Evolutionary conservation across 2,888 invertebrate species (phyloP).

Genomic region (Zhuqinia jingwanae): DNA sequence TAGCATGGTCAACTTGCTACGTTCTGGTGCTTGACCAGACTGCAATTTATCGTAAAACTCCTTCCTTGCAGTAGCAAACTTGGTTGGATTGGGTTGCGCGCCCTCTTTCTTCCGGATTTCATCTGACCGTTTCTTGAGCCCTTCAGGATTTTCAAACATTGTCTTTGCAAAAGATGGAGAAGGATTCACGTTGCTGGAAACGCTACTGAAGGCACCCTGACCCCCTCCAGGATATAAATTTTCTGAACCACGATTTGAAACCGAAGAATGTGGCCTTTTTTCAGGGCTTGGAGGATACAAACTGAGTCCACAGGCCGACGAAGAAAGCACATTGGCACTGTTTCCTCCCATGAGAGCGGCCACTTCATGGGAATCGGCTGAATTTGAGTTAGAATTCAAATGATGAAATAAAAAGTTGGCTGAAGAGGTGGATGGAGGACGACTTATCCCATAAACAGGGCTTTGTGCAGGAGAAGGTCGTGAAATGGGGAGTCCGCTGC

Average conservation of each 20-base stretch:
- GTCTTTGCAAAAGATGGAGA: constrained; percentile 58
- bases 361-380: constrained; percentile 68
- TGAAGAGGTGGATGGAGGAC: constrained; percentile 29
- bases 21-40: constrained; percentile 79
- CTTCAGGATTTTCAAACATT: constrained; percentile 54
- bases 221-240: constrained; percentile 6
- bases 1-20: constrained; percentile 87
- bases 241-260: constrained; percentile 26
- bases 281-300: constrained; percentile 37
- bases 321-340: neutral
- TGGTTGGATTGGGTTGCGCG: constrained; percentile 33
- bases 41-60: constrained; percentile 77
- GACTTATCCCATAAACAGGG: constrained; percentile 43
- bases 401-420: constrained; percentile 52
- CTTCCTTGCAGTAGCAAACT: constrained; percentile 65
- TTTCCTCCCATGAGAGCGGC: constrained; percentile 42
- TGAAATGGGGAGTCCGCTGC: neutral
- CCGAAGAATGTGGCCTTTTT: constrained; percentile 29
- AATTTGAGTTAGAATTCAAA: constrained; percentile 70
- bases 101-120: constrained; percentile 62
- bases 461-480: constrained; percentile 67
- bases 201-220: constrained; percentile 52
- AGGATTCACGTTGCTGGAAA: constrained; percentile 42
- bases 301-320: neutral
- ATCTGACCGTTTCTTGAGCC: constrained; percentile 43